A percentile compares a stretch with the other conserved stretches of the same genome.
phyloP scores from a whole-genome alignment of 2,888 invertebrate genomes.

The Alviniconcha strummeri region DNA sequence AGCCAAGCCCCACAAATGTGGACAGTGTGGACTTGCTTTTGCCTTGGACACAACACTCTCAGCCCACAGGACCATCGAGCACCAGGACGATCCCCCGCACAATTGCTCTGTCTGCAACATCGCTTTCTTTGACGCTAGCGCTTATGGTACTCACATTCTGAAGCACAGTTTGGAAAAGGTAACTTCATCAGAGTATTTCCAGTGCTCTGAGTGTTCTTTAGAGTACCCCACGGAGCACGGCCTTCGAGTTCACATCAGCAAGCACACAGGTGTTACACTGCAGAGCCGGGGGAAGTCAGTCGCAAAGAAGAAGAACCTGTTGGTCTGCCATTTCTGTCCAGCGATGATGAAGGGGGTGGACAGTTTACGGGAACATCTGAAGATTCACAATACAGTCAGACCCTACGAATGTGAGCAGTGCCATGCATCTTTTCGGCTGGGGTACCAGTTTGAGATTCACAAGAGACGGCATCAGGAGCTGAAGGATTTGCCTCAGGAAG shows the following conservation, averaged over 20 bases:
- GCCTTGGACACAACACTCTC: constrained; percentile 20
- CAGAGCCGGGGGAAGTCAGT: constrained; percentile 15
- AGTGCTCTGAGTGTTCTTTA: constrained; percentile 14
- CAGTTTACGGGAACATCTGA: constrained; percentile 9
- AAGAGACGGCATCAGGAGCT: not conserved
- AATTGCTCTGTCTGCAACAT: constrained; percentile 21
- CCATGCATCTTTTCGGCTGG: not conserved
- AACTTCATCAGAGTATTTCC: not conserved
- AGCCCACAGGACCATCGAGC: constrained; percentile 29
- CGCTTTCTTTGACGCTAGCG: constrained; percentile 13
- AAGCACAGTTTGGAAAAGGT: not conserved
- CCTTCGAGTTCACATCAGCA: constrained; percentile 21
- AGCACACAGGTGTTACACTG: constrained; percentile 18
- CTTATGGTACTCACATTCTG: not conserved
- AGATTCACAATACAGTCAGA: constrained; percentile 24
- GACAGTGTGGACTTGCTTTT: constrained; percentile 14
- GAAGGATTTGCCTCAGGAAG: not conserved
- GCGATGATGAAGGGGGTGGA: not conserved
- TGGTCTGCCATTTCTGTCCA: constrained; percentile 15
- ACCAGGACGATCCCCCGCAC: constrained; percentile 26
- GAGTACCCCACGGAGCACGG: constrained; percentile 27
- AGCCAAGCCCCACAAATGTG: constrained; percentile 25
- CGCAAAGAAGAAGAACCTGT: not conserved
- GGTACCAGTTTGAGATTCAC: not conserved
- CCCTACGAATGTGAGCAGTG: constrained; percentile 4